Conservation (phyloP, 2,888 invertebrate species). For the Scaptomyza reducta region DNA sequence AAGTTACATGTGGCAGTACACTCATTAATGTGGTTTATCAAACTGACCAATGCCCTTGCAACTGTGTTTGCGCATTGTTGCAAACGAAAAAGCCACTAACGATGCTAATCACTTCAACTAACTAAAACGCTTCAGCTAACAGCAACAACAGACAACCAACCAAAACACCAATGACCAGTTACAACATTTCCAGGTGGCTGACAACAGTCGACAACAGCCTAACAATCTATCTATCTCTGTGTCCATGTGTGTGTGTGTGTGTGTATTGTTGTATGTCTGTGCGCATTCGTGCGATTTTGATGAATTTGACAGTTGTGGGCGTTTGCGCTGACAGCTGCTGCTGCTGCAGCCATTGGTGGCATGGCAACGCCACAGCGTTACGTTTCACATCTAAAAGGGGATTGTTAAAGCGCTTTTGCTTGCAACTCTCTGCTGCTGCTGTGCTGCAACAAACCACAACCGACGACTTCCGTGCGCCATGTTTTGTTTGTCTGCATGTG, state of each 20-base stretch:
- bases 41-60: conserved; percentile 61
- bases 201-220: conserved; percentile 67
- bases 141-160: conserved; percentile 21
- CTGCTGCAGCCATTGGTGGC: conserved; percentile 54
- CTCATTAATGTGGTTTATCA: conserved; percentile 44
- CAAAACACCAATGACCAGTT: conserved; percentile 44
- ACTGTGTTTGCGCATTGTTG: conserved; percentile 71
- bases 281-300: conserved; percentile 81
- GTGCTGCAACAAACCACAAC: conserved; percentile 63
- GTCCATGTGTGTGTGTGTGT: conserved; percentile 9
- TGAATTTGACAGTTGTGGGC: conserved; percentile 83
- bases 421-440: neutral
- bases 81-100: conserved; percentile 77
- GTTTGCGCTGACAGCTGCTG: conserved; percentile 80
- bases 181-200: conserved; percentile 71
- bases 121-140: conserved; percentile 73
- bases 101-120: conserved; percentile 78
- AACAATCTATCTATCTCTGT: conserved; percentile 38
- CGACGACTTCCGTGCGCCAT: conserved; percentile 77
- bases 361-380: conserved; percentile 46
- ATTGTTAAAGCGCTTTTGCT: conserved; percentile 17
- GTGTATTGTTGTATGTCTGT: conserved; percentile 23
- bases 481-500: conserved; percentile 65
- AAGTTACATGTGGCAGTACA: neutral
- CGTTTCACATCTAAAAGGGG: conserved; percentile 25